Evolutionary conservation across 30 jellyfish, hydroid and myxozoan species (phyloP).

Genomic region (Chrysaora quinquecirrha): DNA sequence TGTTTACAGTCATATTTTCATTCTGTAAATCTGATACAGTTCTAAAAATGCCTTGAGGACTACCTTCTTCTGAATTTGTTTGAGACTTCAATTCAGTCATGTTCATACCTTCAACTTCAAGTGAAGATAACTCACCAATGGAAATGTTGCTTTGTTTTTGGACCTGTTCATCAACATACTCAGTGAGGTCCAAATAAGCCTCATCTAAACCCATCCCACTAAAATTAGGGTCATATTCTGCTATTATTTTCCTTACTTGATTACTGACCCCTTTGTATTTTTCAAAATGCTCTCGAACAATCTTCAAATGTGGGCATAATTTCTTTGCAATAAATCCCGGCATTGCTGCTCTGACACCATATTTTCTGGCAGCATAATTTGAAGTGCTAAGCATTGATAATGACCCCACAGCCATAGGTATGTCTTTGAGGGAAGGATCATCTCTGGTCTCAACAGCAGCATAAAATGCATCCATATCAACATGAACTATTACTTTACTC

Average conservation of each 20-base stretch:
- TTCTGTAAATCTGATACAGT: no score
- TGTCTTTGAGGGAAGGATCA: conserved; percentile 69
- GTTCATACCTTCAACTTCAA: background rate
- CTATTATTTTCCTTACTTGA: conserved; percentile 63
- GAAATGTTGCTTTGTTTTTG: background rate
- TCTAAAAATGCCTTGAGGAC: no score
- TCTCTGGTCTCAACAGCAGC: conserved; percentile 99
- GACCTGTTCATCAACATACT: conserved; percentile 33
- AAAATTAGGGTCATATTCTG: conserved; percentile 89
- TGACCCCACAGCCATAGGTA: conserved; percentile 99
- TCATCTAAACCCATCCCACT: conserved; percentile 88
- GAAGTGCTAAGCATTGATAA: conserved; percentile 85
- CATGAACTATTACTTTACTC: conserved; percentile 78
- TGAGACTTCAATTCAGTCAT: background rate
- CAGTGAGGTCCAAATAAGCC: conserved; percentile 94
- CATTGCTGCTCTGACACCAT: conserved; percentile 99
- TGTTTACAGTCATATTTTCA: no score
- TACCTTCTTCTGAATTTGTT: background rate
- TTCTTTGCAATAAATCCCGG: conserved; percentile 99
- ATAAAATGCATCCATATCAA: conserved; percentile 99
- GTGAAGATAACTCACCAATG: background rate
- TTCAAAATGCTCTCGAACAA: conserved; percentile 81
- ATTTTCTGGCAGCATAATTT: conserved; percentile 89
- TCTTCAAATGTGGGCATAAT: conserved; percentile 85
- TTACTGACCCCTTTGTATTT: conserved; percentile 79